These are phyloP conservation scores for Cydia amplana DNA, from an alignment of 1,140 invertebrate genomes.

Conservation along the genomic window DNA sequence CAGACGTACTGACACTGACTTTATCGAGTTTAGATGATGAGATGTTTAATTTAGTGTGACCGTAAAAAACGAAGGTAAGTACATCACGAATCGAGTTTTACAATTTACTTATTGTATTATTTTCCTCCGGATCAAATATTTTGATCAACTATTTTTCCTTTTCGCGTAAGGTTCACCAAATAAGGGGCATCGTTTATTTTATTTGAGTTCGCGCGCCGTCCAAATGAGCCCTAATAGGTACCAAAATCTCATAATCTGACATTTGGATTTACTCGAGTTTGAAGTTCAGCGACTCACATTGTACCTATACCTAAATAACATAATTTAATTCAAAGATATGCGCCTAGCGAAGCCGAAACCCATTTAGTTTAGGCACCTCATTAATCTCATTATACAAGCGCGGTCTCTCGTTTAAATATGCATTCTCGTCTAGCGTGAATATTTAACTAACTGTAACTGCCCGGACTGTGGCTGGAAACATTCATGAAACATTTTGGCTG, in stretches of 20 bases:
- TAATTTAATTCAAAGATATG: background rate
- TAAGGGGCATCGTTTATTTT: too few species aligned
- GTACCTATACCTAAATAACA: background rate
- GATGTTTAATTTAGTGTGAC: background rate
- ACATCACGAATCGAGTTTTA: background rate
- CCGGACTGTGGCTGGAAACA: background rate
- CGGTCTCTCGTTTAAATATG: slow-evolving; percentile 1
- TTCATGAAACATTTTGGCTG: background rate
- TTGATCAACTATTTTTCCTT: too few species aligned
- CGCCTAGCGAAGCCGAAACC: background rate
- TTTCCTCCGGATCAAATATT: too few species aligned
- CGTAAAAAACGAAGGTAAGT: background rate
- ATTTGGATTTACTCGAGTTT: too few species aligned
- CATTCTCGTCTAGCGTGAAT: background rate
- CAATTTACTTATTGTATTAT: background rate
- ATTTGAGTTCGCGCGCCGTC: too few species aligned
- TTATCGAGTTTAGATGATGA: background rate
- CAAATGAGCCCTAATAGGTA: too few species aligned
- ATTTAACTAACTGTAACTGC: slow-evolving; percentile 1
- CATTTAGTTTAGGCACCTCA: background rate
- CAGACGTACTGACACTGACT: background rate
- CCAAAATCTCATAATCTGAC: too few species aligned
- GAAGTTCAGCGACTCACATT: too few species aligned
- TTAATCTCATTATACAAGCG: slow-evolving; percentile 9
- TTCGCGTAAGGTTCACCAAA: too few species aligned